Base-by-base conservation (phyloP, 2,888 invertebrate genomes). In the Erynnis tages region DNA sequence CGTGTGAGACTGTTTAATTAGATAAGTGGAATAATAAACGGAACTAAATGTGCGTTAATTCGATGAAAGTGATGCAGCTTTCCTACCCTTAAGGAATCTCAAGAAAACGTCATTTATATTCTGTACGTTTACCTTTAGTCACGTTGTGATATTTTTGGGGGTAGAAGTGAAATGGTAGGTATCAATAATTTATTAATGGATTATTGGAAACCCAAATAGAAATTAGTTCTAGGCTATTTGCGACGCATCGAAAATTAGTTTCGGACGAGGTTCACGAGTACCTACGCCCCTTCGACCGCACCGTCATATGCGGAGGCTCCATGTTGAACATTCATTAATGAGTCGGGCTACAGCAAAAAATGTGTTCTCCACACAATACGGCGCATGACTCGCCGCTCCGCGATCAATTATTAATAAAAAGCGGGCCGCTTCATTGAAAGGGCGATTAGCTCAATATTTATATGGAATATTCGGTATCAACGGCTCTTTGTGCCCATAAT, bases 401-500 rank as follows among this genome's bases (percentile, higher is more conserved):
- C 82, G 79, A 89, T 88, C 88, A 86, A 88, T 89, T 88, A 88
- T 88, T 88, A 88, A 88, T 88, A 89, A 88, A 89, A 88, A 89
- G 84, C 86, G 82, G 82, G 83, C 88, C 86, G 88, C 85, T 83
- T 82, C 85, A 87, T 87, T 89, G 88, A 89, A 89, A 89, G 87
- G 87, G 88, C 89, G 89, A 88, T 89, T 89, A 89, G 89, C 88
- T 88, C 88, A 89, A 89, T 89, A 89, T 89, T 89, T 88, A 89
- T 88, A 88, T 88, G 89, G 89, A 87, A 89, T 88, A 89, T 88
- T 87, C 88, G 85, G 87, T 87, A 87, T 88, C 85, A 88, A 88
- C 88, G 88, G 79, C 83, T 79, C 88, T 86, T 89, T 89, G 89
- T 89, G 84, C 73, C 73, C 74, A 77, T 89, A 89, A 89, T 89